Conservation (phyloP, 2,888 invertebrate species). For the Pyrrhia umbra region DNA sequence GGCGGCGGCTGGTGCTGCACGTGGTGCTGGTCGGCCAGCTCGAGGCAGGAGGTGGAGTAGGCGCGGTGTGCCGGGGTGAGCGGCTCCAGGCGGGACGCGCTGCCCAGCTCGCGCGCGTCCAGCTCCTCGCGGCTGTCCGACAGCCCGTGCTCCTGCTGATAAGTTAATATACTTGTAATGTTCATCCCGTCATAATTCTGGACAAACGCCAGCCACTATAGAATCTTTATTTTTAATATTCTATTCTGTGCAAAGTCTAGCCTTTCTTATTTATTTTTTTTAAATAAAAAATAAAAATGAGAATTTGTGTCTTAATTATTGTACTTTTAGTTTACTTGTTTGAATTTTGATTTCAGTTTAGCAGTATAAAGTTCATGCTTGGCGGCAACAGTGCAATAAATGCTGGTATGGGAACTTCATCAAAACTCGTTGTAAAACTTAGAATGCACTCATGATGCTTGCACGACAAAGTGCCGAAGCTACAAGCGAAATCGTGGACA, state of each 20-base stretch:
- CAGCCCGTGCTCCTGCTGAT: conserved; percentile 78
- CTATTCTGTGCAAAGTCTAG: too few species aligned
- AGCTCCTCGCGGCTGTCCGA: conserved; percentile 85
- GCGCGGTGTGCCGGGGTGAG: conserved; percentile 88
- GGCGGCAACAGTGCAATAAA: too few species aligned
- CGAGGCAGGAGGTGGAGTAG: conserved; percentile 92
- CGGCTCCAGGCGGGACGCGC: conserved; percentile 75
- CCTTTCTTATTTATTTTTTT: too few species aligned
- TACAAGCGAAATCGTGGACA: not conserved
- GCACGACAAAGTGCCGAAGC: not conserved
- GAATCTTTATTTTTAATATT: too few species aligned
- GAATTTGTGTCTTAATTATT: too few species aligned
- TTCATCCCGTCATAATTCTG: not conserved
- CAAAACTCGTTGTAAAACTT: not conserved
- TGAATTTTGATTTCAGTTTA: not conserved
- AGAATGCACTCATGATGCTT: not conserved
- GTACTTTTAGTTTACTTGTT: too few species aligned
- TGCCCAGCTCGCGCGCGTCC: conserved; percentile 71
- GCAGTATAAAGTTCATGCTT: too few species aligned
- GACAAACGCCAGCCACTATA: too few species aligned
- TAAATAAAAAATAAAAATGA: too few species aligned
- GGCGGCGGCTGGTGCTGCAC: conserved; percentile 67
- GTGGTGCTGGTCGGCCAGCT: conserved; percentile 81
- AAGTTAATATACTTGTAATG: not conserved
- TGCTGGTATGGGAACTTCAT: too few species aligned